Base-by-base conservation (phyloP, 1,140 invertebrate genomes). In the Drosophila bipectinata region DNA sequence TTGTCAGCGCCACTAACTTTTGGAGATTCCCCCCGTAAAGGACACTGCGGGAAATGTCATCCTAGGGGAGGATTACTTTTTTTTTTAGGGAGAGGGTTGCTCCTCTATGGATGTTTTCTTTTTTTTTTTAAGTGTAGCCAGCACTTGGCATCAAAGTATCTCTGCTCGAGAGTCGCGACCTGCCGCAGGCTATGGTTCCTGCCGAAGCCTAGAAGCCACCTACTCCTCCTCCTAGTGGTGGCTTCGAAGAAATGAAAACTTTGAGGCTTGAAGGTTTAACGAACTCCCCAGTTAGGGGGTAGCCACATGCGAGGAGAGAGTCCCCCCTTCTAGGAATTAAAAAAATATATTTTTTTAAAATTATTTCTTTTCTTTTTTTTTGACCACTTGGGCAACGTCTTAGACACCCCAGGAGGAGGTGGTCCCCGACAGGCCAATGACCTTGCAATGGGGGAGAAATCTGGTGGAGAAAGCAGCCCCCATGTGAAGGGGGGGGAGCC, bases 221-320 rank as follows among this genome's bases (percentile, higher is more conserved):
- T 18, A 1, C 18, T 18, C 18, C 18, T 1, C 18, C 18, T 26
- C 26, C 26, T 26, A 6, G 4, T 61, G 64, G 56, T 41, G 45
- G 45, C 58, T 44, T 44, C 79, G 51, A 85, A 84, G 77, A 79
- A 85, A 84, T 73, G 68, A 78, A 87, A 85, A 84, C 82, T 79
- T 82, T 78, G 75, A 87, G 87, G 83, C 82, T 87, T 87, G 63
- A 87, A 87, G 72, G 82, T 87, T 87, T 87, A 87, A 87, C 83
- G 82, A 87, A 87, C 82, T 82, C 78, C 44, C 21, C 18, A 18
- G 18, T 18, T 18, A 1, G 1, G 18, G 18, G 18, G 18, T 1
- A 18, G 18, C 18, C 18, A 18, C 18, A 18, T 18, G 18, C 18
- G 18, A 18, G 18, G 26, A 6, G 26, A 5, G 18, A 18, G 1